Percentiles rank a stretch among this genome's conserved stretches.
Conservation (phyloP, 2,113 vertebrate species). For the Chiloscyllium plagiosum region DNA sequence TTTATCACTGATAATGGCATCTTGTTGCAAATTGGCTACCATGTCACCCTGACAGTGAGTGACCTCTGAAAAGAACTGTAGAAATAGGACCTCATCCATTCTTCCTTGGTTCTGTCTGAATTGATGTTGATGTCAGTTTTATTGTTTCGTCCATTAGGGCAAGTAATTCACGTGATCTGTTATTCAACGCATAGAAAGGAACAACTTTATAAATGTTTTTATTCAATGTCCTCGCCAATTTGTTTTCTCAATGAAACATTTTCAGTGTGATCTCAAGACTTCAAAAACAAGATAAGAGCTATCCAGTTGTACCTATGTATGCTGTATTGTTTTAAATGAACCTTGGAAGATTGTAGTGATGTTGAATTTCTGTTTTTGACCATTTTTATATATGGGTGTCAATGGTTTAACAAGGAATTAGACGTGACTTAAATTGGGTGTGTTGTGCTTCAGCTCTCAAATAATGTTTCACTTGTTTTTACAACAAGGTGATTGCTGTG, state of each 20-base stretch:
- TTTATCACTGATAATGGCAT: background rate
- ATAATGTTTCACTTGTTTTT: background rate
- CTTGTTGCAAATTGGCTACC: background rate
- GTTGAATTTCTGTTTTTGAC: background rate
- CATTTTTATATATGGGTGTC: background rate
- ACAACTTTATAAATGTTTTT: background rate
- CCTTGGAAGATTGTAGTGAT: background rate
- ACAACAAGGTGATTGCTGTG: background rate
- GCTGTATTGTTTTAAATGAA: background rate
- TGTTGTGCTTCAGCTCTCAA: background rate
- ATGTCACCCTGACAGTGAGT: background rate
- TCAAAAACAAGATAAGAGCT: background rate
- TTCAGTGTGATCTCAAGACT: background rate
- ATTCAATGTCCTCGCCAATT: background rate
- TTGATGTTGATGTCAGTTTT: background rate
- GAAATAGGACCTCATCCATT: background rate
- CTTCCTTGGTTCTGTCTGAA: background rate
- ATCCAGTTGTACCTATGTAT: background rate
- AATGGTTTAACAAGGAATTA: background rate
- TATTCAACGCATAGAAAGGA: background rate
- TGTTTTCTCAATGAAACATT: background rate
- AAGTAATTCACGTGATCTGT: background rate
- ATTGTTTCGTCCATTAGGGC: background rate
- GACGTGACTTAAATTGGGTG: background rate
- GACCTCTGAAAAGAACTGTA: background rate